Evolutionary conservation across 2,888 invertebrate species (phyloP), one percentile per base, ranked within the genome.

Genomic region (Parthenolecanium corni): DNA sequence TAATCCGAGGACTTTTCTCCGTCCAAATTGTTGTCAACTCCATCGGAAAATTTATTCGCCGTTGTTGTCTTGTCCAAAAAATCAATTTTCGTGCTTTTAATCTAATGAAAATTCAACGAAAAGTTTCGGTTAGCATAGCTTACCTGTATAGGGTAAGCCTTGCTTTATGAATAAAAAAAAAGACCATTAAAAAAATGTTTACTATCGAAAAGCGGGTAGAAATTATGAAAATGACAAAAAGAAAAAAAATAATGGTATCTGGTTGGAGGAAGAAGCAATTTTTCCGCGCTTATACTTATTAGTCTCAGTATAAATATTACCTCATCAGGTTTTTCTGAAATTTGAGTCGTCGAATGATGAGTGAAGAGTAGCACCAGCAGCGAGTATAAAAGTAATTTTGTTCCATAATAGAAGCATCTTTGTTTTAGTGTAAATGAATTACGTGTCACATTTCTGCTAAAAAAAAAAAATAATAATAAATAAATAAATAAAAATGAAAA

Each of bases 61-160:
- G 47, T 18, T 3, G 2, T 38, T 67, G 67, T 68, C 69, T 68
- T 68, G 66, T 69, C 68, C 52, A 57, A 66, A 67, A 67, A 67
- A 65, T 63, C 66, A 52, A 66, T 67, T 64, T 67, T 68, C 64
- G 62, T 65, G 16, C 25, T 52, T 1, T 31, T 25, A 25, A 31
- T 52, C 18, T 24, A 31, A 16, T 52, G 24, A 4, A 18, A 31
- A 2, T 24, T 52, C 52, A 31, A 25, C n/a, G 11, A 47, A 18
- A 23, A 24, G 31, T 9, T 6, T 9, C 4, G 9, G 9, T 31
- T 31, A 31, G 31, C 9, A 31, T 6, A 31, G 31, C 9, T 9
- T 6, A 9, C 9, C 5, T 31, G 31, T 31, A 31, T 31, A 31
- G 9, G 9, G 9, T 31, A 31, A 6, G 9, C 31, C 31, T 6